A percentile compares a stretch with the other conserved stretches of the same genome.
phyloP scores from a whole-genome alignment of 1,140 invertebrate species.

The roundworm (Caenorhabditis elegans) region DNA sequence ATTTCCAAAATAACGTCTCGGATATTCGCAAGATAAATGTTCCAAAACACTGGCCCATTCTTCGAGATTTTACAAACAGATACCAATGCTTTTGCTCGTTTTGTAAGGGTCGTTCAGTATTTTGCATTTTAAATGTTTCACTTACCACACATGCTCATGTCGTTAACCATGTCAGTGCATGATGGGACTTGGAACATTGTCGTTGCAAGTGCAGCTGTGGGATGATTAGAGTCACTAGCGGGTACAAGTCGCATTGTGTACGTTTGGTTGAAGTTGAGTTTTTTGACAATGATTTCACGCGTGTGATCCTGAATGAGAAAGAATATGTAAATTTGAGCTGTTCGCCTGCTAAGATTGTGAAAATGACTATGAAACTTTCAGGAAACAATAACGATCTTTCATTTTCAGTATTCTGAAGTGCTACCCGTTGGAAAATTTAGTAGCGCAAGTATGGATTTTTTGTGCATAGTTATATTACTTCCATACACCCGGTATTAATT shows the following conservation, averaged over 20 bases:
- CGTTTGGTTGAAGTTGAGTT: neutral
- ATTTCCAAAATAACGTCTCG: neutral
- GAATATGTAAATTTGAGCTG: too few relatives aligned
- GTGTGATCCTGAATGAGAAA: neutral
- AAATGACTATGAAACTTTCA: too few relatives aligned
- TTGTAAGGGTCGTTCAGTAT: neutral
- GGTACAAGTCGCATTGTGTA: neutral
- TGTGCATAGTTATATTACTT: too few relatives aligned
- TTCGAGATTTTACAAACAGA: neutral
- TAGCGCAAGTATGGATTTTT: too few relatives aligned
- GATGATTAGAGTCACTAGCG: neutral
- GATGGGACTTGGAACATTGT: neutral
- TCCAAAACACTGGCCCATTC: neutral
- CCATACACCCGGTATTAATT: too few relatives aligned
- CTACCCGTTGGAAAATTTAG: too few relatives aligned
- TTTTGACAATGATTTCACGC: neutral
- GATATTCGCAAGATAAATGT: slow-evolving; percentile 19
- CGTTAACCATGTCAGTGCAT: slow-evolving; percentile 17
- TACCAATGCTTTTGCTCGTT: neutral
- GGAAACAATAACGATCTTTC: too few relatives aligned
- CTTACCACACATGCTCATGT: slow-evolving; percentile 25
- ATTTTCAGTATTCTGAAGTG: too few relatives aligned
- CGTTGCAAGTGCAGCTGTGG: neutral
- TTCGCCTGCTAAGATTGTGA: too few relatives aligned
- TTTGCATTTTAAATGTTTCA: neutral